These are phyloP conservation scores for Chymomyza caudatula DNA, from an alignment of 2,888 invertebrate species.

Conservation along the genomic window DNA sequence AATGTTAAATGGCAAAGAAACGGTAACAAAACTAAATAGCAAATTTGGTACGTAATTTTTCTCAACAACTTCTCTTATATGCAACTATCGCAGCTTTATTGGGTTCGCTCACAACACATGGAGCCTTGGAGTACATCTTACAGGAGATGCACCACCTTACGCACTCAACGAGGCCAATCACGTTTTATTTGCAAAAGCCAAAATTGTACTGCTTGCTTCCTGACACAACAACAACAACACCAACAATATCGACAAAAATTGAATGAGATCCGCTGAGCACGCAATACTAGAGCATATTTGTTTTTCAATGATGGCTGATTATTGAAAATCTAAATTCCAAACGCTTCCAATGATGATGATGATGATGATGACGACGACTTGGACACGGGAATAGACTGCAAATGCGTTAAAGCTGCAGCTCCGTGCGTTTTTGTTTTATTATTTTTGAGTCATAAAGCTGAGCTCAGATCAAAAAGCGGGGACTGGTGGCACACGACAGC, in stretches of 20 bases:
- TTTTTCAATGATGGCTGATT: constrained; percentile 71
- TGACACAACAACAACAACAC: constrained; percentile 6
- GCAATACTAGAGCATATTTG: constrained; percentile 65
- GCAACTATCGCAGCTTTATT: too few species aligned
- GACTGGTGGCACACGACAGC: constrained; percentile 22
- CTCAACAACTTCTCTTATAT: too few species aligned
- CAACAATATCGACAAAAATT: constrained; percentile 31
- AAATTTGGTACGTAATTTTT: too few species aligned
- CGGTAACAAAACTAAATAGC: too few species aligned
- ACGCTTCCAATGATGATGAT: constrained; percentile 19
- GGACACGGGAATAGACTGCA: not conserved
- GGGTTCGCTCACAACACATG: not conserved
- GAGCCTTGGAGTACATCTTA: not conserved
- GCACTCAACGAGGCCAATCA: constrained; percentile 62
- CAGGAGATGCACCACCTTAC: constrained; percentile 9
- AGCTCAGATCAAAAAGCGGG: constrained; percentile 46
- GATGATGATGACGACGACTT: constrained; percentile 13
- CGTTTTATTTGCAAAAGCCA: constrained; percentile 54
- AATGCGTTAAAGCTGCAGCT: not conserved
- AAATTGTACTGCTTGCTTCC: constrained; percentile 8
- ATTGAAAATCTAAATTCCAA: constrained; percentile 69
- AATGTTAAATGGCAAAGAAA: too few species aligned
- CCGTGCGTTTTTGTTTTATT: constrained; percentile 22
- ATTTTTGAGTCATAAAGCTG: constrained; percentile 54
- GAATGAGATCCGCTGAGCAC: constrained; percentile 43